Percentiles rank a stretch among this genome's conserved stretches.
phyloP scores from a whole-genome alignment of 2,888 invertebrate species.

The Pollenia amentaria region DNA sequence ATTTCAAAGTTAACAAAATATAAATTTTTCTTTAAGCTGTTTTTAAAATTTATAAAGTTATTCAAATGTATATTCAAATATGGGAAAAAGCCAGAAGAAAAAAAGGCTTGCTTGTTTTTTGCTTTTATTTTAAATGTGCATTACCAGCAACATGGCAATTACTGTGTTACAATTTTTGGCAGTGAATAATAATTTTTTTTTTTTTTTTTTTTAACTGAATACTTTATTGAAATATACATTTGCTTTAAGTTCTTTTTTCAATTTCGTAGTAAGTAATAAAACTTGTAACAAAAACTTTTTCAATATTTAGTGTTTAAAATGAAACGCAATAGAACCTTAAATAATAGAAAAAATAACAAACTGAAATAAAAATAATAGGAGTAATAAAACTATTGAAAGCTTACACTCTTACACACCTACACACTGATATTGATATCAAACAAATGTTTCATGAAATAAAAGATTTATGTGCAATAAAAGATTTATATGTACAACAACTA shows the following conservation, averaged over 20 bases:
- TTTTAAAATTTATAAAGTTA: constrained; percentile 54
- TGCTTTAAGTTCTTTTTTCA: constrained; percentile 7
- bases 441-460: constrained; percentile 47
- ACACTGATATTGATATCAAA: constrained; percentile 25
- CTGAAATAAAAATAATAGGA: constrained; percentile 17
- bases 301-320: constrained; percentile 46
- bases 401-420: constrained; percentile 1
- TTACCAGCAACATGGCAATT: background rate
- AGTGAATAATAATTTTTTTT: background rate
- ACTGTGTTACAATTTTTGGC: constrained; percentile 28
- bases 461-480: constrained; percentile 1
- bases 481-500: background rate
- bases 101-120: background rate
- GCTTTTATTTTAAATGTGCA: constrained; percentile 6
- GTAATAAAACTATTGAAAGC: constrained; percentile 13
- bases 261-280: constrained; percentile 9
- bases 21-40: constrained; percentile 29
- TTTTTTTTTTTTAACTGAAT: background rate
- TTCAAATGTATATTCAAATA: constrained; percentile 38
- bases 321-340: constrained; percentile 46
- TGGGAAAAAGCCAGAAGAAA: background rate
- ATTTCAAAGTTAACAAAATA: constrained; percentile 54
- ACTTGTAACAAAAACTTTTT: constrained; percentile 54
- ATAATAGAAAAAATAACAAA: constrained; percentile 11
- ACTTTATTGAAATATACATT: constrained; percentile 9